phyloP scores from a whole-genome alignment of 37 sponge, comb jelly and placozoan genomes.

The Eunapius fragilis region DNA sequence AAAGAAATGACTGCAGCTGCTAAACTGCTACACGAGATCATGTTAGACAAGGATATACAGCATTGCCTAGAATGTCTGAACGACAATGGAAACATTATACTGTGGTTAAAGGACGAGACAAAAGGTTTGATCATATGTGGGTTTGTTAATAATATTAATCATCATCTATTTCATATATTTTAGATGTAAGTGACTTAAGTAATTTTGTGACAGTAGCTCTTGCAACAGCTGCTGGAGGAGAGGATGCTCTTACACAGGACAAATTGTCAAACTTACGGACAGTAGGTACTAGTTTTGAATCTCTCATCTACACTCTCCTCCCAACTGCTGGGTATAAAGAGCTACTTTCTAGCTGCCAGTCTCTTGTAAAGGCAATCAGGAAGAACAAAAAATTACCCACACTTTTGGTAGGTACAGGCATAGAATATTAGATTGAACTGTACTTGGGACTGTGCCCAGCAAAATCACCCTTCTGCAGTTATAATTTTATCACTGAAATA shows the following conservation, averaged over 20 bases:
- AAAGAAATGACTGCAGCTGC: conserved; percentile 10
- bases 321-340: conserved; percentile 8
- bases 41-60: background rate
- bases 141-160: background rate
- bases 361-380: conserved; percentile 24
- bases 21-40: conserved; percentile 19
- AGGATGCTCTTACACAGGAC: conserved; percentile 44
- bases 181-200: conserved; percentile 49
- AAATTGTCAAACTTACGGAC: conserved; percentile 40
- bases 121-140: conserved; percentile 20
- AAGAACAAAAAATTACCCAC: conserved; percentile 17
- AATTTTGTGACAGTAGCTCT: conserved; percentile 62
- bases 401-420: conserved; percentile 11
- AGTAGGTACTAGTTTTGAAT: conserved; percentile 49
- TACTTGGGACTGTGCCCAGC: too few relatives aligned
- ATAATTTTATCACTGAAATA: too few relatives aligned
- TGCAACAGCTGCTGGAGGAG: conserved; percentile 57
- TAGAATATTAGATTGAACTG: too few relatives aligned
- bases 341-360: conserved; percentile 7
- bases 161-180: background rate
- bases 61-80: conserved; percentile 24
- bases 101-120: conserved; percentile 29
- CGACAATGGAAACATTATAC: conserved; percentile 15
- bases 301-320: conserved; percentile 34
- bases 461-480: too few relatives aligned